A percentile compares a stretch with the other conserved stretches of the same genome.
These are phyloP conservation scores for Conus betulinus DNA, from an alignment of 1,140 invertebrate genomes.

Conservation along the genomic window DNA sequence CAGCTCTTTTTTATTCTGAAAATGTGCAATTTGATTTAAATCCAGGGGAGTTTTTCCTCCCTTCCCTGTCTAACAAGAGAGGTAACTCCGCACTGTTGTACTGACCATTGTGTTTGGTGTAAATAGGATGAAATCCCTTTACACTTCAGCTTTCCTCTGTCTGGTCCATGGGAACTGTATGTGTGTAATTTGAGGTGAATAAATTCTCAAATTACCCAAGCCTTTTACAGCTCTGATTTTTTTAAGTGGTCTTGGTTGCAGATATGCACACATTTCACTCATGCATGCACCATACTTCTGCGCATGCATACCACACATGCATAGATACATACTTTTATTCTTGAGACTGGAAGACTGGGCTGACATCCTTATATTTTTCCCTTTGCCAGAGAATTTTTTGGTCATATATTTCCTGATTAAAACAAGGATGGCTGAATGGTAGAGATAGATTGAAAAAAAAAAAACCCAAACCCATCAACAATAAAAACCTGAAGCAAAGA, in stretches of 20 bases:
- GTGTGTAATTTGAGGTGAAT: conserved; percentile 24
- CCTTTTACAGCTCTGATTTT: too few species aligned
- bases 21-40: neutral
- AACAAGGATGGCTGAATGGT: too few species aligned
- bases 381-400: too few species aligned
- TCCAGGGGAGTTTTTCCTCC: neutral
- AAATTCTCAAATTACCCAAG: conserved; percentile 7
- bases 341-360: too few species aligned
- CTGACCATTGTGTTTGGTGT: neutral
- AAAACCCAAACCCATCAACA: too few species aligned
- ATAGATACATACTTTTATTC: too few species aligned
- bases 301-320: too few species aligned
- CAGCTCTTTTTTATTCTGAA: neutral
- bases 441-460: too few species aligned
- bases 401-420: too few species aligned
- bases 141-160: neutral
- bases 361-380: too few species aligned
- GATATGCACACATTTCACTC: neutral
- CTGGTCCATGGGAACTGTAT: neutral
- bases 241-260: neutral
- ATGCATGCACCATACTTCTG: neutral
- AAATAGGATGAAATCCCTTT: neutral
- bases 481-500: too few species aligned
- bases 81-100: neutral
- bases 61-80: neutral